Percentiles rank a stretch among this genome's conserved stretches.
phyloP scores from a whole-genome alignment of 2,888 invertebrate species.

The Teleiodes luculella region DNA sequence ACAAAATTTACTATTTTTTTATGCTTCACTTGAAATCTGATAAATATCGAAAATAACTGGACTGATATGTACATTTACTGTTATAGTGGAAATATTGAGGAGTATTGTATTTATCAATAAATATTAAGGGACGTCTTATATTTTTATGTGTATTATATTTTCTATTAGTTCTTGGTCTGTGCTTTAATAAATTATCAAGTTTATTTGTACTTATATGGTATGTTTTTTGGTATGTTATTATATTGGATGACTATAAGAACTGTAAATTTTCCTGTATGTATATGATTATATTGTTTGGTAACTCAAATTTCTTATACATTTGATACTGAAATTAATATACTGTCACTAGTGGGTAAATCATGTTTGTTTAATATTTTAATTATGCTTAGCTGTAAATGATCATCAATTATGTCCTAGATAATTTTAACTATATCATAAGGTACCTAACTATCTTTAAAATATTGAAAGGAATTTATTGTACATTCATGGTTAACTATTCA shows the following conservation, averaged over 20 bases:
- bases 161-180: not conserved
- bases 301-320: not conserved
- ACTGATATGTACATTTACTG: slow-evolving; percentile 3
- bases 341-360: slow-evolving; percentile 1
- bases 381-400: slow-evolving; percentile 12
- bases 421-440: not conserved
- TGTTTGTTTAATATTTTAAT: slow-evolving; percentile 3
- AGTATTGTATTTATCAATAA: not conserved
- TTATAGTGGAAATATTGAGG: not conserved
- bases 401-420: too few relatives aligned
- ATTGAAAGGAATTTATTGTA: slow-evolving; percentile 8
- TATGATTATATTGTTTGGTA: not conserved
- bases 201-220: too few relatives aligned
- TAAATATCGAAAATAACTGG: not conserved
- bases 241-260: not conserved
- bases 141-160: slow-evolving; percentile 4
- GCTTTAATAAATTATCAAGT: not conserved
- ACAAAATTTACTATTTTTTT: slow-evolving; percentile 2
- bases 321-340: slow-evolving; percentile 2
- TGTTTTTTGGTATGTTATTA: not conserved
- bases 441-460: not conserved
- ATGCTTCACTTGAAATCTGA: slow-evolving; percentile 3
- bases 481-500: too few relatives aligned
- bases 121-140: not conserved
- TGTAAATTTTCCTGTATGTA: not conserved